Evolutionary conservation across 2,797 vertebrate species (phyloP).

Genomic region (Pangasius sanitwongsei): DNA sequence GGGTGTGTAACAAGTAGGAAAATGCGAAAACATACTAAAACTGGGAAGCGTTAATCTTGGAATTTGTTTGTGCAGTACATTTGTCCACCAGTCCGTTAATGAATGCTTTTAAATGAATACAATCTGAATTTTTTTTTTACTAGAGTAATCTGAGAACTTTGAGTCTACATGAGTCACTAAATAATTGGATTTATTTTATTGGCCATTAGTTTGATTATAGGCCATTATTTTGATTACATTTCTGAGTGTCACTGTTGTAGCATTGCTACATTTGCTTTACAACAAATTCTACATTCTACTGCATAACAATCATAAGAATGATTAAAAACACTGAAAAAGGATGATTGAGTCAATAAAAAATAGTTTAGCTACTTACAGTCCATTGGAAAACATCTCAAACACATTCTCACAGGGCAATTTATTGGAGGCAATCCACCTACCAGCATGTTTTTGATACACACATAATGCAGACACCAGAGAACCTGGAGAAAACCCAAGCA

Average conservation of each 20-base stretch:
- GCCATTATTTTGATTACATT: background rate
- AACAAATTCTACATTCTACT: background rate
- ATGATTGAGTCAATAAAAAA: background rate
- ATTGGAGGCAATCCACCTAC: no score
- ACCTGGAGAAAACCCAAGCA: no score
- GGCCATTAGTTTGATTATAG: no score
- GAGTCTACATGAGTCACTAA: background rate
- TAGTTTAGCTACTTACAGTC: no score
- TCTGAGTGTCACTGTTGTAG: background rate
- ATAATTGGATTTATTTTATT: background rate
- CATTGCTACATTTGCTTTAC: background rate
- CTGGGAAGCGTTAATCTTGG: background rate
- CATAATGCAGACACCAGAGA: no score
- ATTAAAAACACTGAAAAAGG: background rate
- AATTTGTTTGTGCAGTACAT: background rate
- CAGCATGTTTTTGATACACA: no score
- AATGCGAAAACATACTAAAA: background rate
- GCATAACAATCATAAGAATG: background rate
- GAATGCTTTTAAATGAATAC: background rate
- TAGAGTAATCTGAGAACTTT: background rate
- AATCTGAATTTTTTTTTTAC: background rate
- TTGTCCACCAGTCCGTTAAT: background rate
- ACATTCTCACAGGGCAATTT: background rate
- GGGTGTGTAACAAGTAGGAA: background rate
- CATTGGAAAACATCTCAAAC: no score